Evolutionary conservation across 2,888 invertebrate genomes (phyloP).

Genomic region (Ormyrus rosae): DNA sequence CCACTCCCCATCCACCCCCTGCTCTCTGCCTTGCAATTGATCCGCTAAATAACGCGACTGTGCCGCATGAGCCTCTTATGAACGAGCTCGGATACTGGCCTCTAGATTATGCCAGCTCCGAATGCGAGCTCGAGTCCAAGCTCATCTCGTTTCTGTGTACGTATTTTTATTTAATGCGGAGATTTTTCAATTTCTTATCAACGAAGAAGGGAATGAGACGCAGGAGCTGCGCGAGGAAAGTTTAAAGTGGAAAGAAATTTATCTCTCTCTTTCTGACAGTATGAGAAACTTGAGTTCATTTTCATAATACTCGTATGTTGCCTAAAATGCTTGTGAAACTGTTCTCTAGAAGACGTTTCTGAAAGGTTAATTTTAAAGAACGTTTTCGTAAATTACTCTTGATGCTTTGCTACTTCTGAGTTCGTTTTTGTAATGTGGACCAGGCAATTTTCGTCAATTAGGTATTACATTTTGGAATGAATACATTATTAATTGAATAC

Average conservation of each 20-base stretch:
- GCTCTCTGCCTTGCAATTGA: conserved; percentile 38
- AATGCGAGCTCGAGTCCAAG: no score
- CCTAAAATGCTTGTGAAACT: conserved; percentile 40
- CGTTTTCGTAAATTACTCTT: no score
- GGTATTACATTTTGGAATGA: conserved; percentile 21
- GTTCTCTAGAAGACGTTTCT: conserved; percentile 6
- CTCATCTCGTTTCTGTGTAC: no score
- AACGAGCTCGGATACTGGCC: background rate
- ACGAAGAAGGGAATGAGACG: no score
- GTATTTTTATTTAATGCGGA: no score
- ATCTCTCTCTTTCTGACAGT: no score
- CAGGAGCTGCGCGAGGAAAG: no score
- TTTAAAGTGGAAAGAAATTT: no score
- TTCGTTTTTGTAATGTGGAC: conserved; percentile 5
- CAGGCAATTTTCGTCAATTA: conserved; percentile 23
- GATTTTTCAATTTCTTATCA: no score
- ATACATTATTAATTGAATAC: conserved; percentile 28
- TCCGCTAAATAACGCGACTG: conserved; percentile 52
- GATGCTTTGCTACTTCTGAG: background rate
- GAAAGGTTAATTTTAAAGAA: conserved; percentile 46
- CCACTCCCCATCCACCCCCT: no score
- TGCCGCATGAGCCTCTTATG: conserved; percentile 41
- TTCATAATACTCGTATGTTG: conserved; percentile 36
- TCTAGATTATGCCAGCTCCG: no score
- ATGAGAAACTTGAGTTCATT: conserved; percentile 40